Base-by-base conservation (phyloP, 2,888 invertebrate species). In the Xestobium rufovillosum region DNA sequence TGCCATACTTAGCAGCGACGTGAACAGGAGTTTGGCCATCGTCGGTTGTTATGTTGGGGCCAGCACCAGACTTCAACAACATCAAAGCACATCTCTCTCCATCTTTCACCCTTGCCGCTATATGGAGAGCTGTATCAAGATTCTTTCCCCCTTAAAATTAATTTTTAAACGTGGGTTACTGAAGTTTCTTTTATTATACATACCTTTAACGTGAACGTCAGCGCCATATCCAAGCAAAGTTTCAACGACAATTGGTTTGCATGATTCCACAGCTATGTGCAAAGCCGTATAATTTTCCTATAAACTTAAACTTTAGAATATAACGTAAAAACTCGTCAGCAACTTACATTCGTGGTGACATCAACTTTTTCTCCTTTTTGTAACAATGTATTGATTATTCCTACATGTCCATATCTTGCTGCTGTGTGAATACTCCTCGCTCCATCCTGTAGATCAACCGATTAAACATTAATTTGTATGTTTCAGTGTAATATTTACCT, bases 371-470 rank as follows among this genome's bases (percentile, higher is more conserved):
- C 97, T 31, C 97, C 97, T 63, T 95, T 91, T 60, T 90, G 88
- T 39, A 98, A 71, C 26, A 98, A 70, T 0, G 96, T 92, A 64
- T 91, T 94, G 59, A 97, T 95, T 57, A 97, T 96, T 15, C 94
- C 91, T 3, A 94, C 91, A 60, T 97, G 96, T 0, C 98, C 98
- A 56, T 92, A 91, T 57, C 87, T 78, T 8, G 97, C 96, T 0
- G 98, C 98, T 0, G 95, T 94, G 67, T 98, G 98, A 46, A 98
- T 88, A 61, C 96, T 95, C 40, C 97, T 76, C 0, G 97, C 97
- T 14, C 98, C 98, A 52, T 81, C 83, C 85, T 87, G 60, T 13
- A 67, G 66, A n/a, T n/a, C n/a, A n/a, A n/a, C n/a, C n/a, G n/a
- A n/a, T n/a, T n/a, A n/a, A n/a, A n/a, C n/a, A n/a, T n/a, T n/a